Evolutionary conservation across 2,797 vertebrate genomes (phyloP).

Genomic region (Darevskia nairensis): DNA sequence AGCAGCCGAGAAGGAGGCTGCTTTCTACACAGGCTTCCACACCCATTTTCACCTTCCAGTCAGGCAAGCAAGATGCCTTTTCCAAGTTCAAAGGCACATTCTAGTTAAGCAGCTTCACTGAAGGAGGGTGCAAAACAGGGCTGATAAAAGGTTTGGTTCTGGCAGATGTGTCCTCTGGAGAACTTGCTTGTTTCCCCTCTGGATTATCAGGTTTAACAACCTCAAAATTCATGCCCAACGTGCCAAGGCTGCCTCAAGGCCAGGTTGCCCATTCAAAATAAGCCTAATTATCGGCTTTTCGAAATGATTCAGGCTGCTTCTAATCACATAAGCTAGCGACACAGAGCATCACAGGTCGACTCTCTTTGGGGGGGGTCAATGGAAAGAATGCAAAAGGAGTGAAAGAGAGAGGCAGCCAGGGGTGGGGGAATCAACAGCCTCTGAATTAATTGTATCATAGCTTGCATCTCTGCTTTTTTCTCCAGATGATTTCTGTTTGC

Average conservation of each 20-base stretch:
- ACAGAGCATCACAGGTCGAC: background rate
- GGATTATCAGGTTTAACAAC: background rate
- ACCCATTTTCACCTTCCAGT: too few relatives aligned
- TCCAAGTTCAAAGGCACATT: too few relatives aligned
- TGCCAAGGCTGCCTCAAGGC: background rate
- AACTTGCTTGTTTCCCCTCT: background rate
- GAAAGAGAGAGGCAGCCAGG: too few relatives aligned
- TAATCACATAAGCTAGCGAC: background rate
- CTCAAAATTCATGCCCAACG: background rate
- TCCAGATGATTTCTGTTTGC: background rate
- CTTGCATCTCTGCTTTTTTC: too few relatives aligned
- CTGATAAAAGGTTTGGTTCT: too few relatives aligned
- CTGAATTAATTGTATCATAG: background rate
- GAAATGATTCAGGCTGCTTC: background rate
- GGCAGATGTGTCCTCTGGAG: too few relatives aligned
- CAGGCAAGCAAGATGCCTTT: too few relatives aligned
- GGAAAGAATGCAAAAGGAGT: background rate
- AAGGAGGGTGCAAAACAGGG: too few relatives aligned
- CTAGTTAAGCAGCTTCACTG: too few relatives aligned
- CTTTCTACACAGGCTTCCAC: too few relatives aligned
- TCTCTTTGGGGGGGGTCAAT: too few relatives aligned
- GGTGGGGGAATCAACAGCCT: background rate
- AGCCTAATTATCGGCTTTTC: background rate
- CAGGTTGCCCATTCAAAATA: background rate
- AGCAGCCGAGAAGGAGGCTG: too few relatives aligned